These are phyloP conservation scores for Dreissena polymorpha DNA, from an alignment of 1,140 invertebrate genomes.

Conservation along the genomic window DNA sequence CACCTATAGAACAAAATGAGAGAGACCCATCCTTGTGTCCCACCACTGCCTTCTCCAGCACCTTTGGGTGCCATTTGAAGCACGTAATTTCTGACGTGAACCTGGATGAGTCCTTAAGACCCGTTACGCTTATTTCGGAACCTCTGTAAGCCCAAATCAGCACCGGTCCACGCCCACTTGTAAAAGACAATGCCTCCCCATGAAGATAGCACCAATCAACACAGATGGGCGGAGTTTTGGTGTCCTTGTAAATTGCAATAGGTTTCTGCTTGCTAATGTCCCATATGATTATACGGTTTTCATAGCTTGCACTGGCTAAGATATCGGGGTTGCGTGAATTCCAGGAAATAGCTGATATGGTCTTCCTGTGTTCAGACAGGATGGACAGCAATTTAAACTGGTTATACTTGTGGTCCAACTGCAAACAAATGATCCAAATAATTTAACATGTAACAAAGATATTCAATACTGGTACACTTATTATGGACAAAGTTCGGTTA, in stretches of 20 bases:
- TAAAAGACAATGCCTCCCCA: constrained; percentile 74
- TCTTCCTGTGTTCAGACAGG: constrained; percentile 81
- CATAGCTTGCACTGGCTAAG: constrained; percentile 76
- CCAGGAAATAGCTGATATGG: constrained; percentile 79
- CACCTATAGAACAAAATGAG: constrained; percentile 72
- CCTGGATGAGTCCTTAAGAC: constrained; percentile 65
- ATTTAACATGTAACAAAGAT: background rate
- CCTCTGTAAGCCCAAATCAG: constrained; percentile 73
- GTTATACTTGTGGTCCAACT: constrained; percentile 74
- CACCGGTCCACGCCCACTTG: constrained; percentile 72
- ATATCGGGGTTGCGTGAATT: constrained; percentile 76
- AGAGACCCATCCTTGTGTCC: constrained; percentile 80
- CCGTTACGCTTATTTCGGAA: constrained; percentile 41
- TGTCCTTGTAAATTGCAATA: constrained; percentile 67
- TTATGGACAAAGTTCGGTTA: too few relatives aligned
- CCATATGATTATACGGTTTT: constrained; percentile 78
- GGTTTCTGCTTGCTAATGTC: constrained; percentile 73
- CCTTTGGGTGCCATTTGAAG: constrained; percentile 77
- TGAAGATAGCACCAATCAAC: constrained; percentile 73
- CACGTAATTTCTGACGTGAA: constrained; percentile 69
- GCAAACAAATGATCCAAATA: constrained; percentile 47
- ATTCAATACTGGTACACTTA: too few relatives aligned
- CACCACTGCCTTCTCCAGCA: constrained; percentile 73
- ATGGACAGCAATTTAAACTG: constrained; percentile 80
- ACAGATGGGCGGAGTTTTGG: constrained; percentile 65